These are phyloP conservation scores for Tipula confusa DNA, from an alignment of 2,888 invertebrate species.

Conservation along the genomic window DNA sequence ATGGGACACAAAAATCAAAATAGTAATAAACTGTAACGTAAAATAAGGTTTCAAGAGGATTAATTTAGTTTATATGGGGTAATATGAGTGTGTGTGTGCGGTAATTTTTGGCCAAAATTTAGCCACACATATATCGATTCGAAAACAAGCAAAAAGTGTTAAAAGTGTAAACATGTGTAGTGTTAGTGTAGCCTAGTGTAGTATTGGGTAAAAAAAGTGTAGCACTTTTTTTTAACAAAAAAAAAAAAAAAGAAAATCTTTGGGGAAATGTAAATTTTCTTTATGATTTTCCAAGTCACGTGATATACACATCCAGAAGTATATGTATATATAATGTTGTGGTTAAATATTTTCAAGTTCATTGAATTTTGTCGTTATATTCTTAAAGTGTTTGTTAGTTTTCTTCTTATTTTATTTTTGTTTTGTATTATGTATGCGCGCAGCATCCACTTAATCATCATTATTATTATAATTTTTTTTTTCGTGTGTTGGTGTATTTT, in stretches of 20 bases:
- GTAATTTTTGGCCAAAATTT: background rate
- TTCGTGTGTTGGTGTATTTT: constrained; percentile 9
- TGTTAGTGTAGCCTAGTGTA: background rate
- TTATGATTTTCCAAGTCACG: background rate
- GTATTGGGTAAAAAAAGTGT: background rate
- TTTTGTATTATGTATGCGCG: background rate
- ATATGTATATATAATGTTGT: background rate
- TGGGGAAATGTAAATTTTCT: background rate
- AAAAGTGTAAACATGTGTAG: background rate
- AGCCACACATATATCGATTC: background rate
- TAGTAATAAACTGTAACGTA: background rate
- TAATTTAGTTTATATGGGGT: background rate
- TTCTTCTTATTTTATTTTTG: background rate
- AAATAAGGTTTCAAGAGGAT: background rate
- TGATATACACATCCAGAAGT: background rate
- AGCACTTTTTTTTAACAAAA: background rate
- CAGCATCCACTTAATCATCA: constrained; percentile 25
- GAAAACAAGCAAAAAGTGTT: background rate
- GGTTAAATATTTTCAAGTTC: constrained; percentile 5
- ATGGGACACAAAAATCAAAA: background rate
- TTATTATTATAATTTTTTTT: background rate
- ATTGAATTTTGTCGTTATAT: constrained; percentile 25
- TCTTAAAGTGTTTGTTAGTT: constrained; percentile 25
- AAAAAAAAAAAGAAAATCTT: background rate
- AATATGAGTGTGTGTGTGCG: background rate